phyloP scores from a whole-genome alignment of 53 echinoderm and acorn worm genomes.

The Astropecten irregularis region DNA sequence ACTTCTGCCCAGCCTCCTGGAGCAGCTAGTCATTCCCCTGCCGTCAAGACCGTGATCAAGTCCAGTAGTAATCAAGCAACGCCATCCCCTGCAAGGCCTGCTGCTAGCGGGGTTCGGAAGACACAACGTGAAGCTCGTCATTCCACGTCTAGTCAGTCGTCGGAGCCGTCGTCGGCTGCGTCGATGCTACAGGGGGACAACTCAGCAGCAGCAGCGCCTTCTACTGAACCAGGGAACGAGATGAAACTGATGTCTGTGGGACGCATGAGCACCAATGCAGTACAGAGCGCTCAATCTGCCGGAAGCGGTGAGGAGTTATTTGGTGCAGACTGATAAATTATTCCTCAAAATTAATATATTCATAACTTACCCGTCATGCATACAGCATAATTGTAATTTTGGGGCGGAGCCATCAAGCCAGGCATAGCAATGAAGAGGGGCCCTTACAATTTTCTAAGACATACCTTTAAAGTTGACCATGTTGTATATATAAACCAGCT shows the following conservation, averaged over 20 bases:
- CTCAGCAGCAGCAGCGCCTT: background rate
- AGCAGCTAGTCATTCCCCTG: background rate
- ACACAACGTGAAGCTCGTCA: background rate
- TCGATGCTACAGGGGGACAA: constrained; percentile 21
- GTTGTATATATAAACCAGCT: too few relatives aligned
- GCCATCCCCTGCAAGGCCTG: constrained; percentile 12
- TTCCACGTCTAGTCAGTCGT: constrained; percentile 36
- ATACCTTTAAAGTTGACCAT: too few relatives aligned
- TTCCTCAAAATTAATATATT: too few relatives aligned
- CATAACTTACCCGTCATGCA: too few relatives aligned
- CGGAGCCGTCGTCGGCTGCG: constrained; percentile 29
- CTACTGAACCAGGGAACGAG: constrained; percentile 4
- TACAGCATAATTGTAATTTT: too few relatives aligned
- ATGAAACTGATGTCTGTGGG: constrained; percentile 44
- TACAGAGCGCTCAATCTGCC: constrained; percentile 6
- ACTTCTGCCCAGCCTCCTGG: background rate
- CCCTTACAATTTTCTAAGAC: too few relatives aligned
- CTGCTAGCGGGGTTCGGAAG: background rate
- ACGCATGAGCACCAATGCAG: constrained; percentile 20
- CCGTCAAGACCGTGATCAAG: background rate
- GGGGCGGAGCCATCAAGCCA: background rate
- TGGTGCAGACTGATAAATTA: constrained; percentile 29
- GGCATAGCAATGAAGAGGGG: too few relatives aligned
- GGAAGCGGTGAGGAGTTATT: constrained; percentile 27
- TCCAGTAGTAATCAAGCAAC: background rate